Conservation (phyloP, 2,113 vertebrate species). For the human region DNA sequence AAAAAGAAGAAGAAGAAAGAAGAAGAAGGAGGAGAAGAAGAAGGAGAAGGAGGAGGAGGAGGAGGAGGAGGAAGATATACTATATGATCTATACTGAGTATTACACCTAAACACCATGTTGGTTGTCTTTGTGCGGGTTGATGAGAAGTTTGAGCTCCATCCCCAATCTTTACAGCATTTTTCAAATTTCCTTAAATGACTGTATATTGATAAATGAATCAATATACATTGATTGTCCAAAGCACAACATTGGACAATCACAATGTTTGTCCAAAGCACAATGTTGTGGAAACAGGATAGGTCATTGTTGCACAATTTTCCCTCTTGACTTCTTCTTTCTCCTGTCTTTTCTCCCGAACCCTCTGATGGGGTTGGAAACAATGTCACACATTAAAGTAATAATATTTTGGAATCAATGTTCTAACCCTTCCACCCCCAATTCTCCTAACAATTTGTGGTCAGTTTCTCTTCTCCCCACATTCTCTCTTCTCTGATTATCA, state of each 20-base stretch:
- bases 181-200: background rate
- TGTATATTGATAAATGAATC: too few species aligned
- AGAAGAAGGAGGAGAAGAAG: too few species aligned
- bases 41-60: too few species aligned
- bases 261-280: background rate
- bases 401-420: rapidly evolving
- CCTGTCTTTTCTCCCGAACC: rapidly evolving
- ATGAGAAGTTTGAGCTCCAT: rapidly evolving
- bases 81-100: background rate
- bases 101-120: background rate
- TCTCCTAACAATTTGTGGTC: background rate
- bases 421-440: rapidly evolving
- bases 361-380: too few species aligned
- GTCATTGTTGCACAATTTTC: too few species aligned
- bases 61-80: background rate
- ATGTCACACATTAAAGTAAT: too few species aligned
- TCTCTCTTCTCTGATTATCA: background rate
- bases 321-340: background rate
- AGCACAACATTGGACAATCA: background rate
- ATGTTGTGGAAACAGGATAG: too few species aligned
- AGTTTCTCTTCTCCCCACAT: too few species aligned
- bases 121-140: background rate
- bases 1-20: too few species aligned
- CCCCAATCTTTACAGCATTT: background rate
- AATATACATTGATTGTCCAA: background rate